Evolutionary conservation across 2,113 vertebrate species (phyloP).

Genomic region (Pandion haliaetus): DNA sequence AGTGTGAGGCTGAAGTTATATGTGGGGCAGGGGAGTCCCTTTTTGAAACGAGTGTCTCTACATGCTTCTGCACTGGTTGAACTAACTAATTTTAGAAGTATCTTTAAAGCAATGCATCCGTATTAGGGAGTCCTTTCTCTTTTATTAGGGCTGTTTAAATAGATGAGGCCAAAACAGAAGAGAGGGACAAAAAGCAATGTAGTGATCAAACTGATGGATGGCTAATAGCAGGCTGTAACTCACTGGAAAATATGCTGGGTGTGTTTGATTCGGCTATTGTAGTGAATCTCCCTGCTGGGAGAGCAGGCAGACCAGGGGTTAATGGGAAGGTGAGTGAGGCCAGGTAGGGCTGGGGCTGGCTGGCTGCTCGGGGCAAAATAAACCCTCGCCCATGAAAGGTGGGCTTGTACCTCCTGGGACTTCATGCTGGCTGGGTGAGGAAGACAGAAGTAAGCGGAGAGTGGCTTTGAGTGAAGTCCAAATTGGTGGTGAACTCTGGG

Average conservation of each 20-base stretch:
- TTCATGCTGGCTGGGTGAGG: background rate
- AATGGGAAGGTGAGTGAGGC: background rate
- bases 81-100: background rate
- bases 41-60: background rate
- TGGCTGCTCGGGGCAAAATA: background rate
- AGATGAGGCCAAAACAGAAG: background rate
- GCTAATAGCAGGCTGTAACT: background rate
- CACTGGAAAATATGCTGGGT: background rate
- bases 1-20: background rate
- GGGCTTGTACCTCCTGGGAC: background rate
- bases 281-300: background rate
- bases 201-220: background rate
- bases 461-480: no score
- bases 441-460: background rate
- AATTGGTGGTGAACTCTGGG: fast-evolving
- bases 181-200: background rate
- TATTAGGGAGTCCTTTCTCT: background rate
- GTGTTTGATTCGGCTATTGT: background rate
- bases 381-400: background rate
- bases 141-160: background rate
- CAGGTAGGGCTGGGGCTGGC: background rate
- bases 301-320: background rate
- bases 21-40: no score
- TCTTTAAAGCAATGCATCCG: background rate
- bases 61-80: background rate